These are phyloP conservation scores for Discoglossus pictus DNA, from an alignment of 2,797 vertebrate species.

Conservation along the genomic window DNA sequence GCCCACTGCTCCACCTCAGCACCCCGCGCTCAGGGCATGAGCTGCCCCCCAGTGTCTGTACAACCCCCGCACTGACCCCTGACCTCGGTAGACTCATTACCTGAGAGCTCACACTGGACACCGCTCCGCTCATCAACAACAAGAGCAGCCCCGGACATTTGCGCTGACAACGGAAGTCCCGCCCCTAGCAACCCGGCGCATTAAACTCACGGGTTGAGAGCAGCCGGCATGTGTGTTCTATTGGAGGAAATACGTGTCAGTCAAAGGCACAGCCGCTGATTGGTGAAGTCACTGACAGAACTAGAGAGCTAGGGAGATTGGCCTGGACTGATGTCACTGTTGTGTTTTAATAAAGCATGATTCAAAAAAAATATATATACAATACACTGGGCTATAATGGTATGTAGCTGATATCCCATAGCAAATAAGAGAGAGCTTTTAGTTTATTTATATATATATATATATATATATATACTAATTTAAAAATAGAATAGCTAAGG, in stretches of 20 bases:
- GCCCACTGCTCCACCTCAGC: too few species aligned
- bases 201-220: background rate
- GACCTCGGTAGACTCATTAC: slow-evolving; percentile 16
- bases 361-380: slow-evolving; percentile 19
- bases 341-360: slow-evolving; percentile 16
- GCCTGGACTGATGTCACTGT: background rate
- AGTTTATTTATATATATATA: too few species aligned
- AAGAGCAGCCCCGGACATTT: slow-evolving; percentile 44
- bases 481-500: too few species aligned
- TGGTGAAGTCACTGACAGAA: background rate
- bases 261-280: background rate
- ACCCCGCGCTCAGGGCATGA: background rate
- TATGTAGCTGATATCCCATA: too few species aligned
- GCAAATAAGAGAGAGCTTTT: too few species aligned
- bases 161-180: slow-evolving; percentile 48
- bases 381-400: too few species aligned
- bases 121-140: slow-evolving; percentile 45
- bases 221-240: slow-evolving; percentile 13
- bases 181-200: slow-evolving; percentile 30
- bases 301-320: background rate
- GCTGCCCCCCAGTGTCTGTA: background rate
- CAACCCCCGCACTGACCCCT: background rate
- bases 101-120: slow-evolving; percentile 43
- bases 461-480: too few species aligned
- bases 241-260: background rate